Evolutionary conservation across 2,797 vertebrate species (phyloP).

Genomic region (Fundulus diaphanus): DNA sequence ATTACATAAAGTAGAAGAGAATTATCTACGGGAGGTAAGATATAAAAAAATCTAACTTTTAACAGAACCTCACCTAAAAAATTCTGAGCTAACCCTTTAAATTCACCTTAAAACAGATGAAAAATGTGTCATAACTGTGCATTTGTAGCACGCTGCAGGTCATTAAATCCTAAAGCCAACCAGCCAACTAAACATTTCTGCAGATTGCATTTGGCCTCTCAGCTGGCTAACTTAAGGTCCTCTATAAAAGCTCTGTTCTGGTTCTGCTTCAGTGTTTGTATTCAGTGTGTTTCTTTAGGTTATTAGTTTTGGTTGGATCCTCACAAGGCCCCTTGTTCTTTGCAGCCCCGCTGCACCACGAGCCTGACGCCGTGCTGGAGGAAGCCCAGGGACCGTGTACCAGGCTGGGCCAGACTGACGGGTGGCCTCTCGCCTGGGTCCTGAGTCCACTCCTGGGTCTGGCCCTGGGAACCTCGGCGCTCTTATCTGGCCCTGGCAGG

Average conservation of each 20-base stretch:
- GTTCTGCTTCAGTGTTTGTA: constrained; percentile 56
- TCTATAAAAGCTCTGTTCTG: constrained; percentile 69
- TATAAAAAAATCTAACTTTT: background rate
- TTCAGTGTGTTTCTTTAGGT: constrained; percentile 63
- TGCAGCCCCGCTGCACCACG: constrained; percentile 86
- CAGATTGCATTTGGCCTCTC: constrained; percentile 53
- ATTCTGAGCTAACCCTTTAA: background rate
- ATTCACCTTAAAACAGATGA: background rate
- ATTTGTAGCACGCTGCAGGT: too few species aligned
- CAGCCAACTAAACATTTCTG: background rate
- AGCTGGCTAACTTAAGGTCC: constrained; percentile 28
- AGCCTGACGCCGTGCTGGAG: constrained; percentile 86
- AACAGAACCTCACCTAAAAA: background rate
- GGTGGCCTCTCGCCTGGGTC: constrained; percentile 85
- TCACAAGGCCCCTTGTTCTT: constrained; percentile 85
- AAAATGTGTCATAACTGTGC: background rate
- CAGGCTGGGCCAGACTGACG: constrained; percentile 86
- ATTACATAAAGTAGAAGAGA: background rate
- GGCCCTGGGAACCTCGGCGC: constrained; percentile 93
- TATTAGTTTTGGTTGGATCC: constrained; percentile 77
- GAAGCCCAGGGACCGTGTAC: constrained; percentile 82
- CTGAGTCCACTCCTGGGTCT: constrained; percentile 85
- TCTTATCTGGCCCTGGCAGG: constrained; percentile 99
- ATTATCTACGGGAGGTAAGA: background rate
- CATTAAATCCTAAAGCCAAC: background rate